phyloP scores from a whole-genome alignment of 2,113 vertebrate species.

The Odocoileus virginianus region DNA sequence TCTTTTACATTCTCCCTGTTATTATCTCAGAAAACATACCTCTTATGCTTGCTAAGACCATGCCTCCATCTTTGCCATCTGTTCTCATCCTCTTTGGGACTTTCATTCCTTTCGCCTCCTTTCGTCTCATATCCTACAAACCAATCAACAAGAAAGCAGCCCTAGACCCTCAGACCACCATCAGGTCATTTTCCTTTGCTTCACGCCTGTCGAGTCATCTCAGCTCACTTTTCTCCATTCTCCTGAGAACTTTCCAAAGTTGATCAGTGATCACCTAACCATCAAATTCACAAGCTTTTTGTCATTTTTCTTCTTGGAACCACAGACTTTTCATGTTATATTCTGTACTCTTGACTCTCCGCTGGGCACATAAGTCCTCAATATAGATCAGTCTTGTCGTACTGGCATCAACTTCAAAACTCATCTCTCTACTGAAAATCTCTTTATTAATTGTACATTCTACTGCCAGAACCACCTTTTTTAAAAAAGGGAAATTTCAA shows the following conservation, averaged over 20 bases:
- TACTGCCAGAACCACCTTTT: neutral
- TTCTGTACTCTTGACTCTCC: neutral
- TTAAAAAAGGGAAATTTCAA: neutral
- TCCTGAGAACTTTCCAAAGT: neutral
- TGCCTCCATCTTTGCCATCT: neutral
- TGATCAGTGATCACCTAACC: neutral
- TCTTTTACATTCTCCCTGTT: neutral
- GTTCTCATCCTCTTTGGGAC: neutral
- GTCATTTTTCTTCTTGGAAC: neutral
- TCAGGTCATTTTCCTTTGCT: neutral
- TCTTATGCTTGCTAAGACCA: neutral
- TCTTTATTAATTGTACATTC: neutral
- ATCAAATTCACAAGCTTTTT: neutral
- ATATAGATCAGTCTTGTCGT: neutral
- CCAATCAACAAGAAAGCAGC: neutral
- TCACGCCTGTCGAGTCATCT: neutral
- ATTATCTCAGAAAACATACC: neutral
- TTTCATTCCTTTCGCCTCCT: neutral
- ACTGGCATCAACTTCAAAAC: neutral
- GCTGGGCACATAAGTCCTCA: neutral
- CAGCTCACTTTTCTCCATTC: neutral
- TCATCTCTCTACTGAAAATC: neutral
- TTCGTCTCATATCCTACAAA: neutral
- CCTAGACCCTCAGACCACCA: neutral
- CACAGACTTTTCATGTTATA: neutral